Base-by-base conservation (phyloP, 2,113 vertebrate species). In the Corythaeola cristata region DNA sequence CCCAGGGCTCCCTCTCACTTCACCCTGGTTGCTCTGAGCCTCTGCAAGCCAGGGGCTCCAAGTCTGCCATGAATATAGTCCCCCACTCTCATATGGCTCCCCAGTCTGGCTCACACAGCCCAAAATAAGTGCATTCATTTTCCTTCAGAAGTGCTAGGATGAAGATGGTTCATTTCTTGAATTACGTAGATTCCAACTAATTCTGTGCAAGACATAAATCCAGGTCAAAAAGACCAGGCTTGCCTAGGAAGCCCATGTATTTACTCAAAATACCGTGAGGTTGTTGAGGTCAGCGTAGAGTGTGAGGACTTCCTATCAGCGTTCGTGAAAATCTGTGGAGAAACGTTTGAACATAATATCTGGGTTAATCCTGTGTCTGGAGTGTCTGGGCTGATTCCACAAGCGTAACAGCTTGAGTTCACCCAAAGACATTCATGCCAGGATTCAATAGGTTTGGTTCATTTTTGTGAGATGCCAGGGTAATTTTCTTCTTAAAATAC, bases 351-450 rank as follows among this genome's bases (percentile, higher is more conserved):
- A 76, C 91, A 69, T 59, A 87, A 27, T 90, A 88, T 73, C 79
- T 92, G 37, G 62, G 67, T 95, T 96, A 93, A 95, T 92, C 73
- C 69, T 85, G 9, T 45, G 62, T 82, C 73, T 93, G 85, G 50
- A 60, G 58, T 85, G 81, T 86, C 64, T 91, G 30, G 56, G 39
- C 62, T 93, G 80, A 85, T 93, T 58, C 74, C 44, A 52, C 58
- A 85, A 72, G 32, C 13, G 0, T 68, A 92, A 75, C 69, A 93
- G 76, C 82, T 87, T 90, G 77, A 85, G 41, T 82, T 96, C 47
- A 91, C 71, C 64, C 49, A 68, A 79, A 95, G 74, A 75, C 24
- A 64, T 93, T 95, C 24, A 47, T 64, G 56, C 52, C 37, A 59
- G 41, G 12, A 75, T 88, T 94, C 39, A 84, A 2, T 52, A 35